Evolutionary conservation across 2,888 invertebrate species (phyloP).

Genomic region (Ophion slaviceki): DNA sequence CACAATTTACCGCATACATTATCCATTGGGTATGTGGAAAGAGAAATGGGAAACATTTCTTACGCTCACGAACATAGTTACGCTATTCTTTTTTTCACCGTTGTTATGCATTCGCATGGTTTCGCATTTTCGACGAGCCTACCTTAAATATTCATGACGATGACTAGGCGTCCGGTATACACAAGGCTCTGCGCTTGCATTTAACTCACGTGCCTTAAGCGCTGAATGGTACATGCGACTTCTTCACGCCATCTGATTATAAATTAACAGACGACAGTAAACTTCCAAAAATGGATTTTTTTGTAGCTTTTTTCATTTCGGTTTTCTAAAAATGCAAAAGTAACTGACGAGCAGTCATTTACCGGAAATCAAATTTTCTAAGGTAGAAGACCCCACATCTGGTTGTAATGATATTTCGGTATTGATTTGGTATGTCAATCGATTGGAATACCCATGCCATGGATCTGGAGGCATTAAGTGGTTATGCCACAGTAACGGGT

Average conservation of each 20-base stretch:
- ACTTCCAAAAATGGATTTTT: neutral
- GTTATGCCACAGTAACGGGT: no score
- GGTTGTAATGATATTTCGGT: no score
- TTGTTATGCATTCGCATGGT: conserved; percentile 32
- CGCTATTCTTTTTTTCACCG: conserved; percentile 32
- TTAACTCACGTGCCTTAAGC: conserved; percentile 29
- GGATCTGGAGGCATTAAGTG: no score
- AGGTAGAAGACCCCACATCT: no score
- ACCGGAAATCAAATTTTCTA: no score
- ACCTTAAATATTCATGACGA: conserved; percentile 41
- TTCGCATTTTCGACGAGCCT: conserved; percentile 33
- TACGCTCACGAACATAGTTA: conserved; percentile 33
- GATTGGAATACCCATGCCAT: no score
- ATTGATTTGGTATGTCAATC: no score
- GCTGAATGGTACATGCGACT: conserved; percentile 24
- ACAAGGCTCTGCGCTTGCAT: conserved; percentile 21
- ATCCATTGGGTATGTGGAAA: neutral
- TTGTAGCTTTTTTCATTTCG: neutral
- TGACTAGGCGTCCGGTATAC: conserved; percentile 8
- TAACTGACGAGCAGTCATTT: no score
- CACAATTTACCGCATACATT: neutral
- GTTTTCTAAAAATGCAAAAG: neutral
- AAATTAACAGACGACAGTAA: conserved; percentile 19
- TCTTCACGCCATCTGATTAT: conserved; percentile 15
- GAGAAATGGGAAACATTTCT: conserved; percentile 19